A percentile compares a stretch with the other conserved stretches of the same genome.
phyloP scores from a whole-genome alignment of 2,113 vertebrate species.

The Neolamprologus modestus region DNA sequence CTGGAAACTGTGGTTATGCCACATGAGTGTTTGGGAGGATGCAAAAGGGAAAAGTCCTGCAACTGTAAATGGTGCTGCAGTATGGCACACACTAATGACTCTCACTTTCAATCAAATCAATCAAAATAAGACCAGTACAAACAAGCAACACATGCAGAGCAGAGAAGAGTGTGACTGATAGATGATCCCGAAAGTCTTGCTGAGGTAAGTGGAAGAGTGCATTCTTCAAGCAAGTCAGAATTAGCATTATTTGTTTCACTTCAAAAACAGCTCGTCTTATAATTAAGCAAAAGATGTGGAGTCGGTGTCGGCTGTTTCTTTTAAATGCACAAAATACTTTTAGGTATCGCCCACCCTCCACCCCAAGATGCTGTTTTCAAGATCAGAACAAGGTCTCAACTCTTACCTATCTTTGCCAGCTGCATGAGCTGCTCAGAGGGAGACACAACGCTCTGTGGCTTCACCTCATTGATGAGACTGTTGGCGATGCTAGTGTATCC shows the following conservation, averaged over 20 bases:
- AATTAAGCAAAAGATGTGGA: neutral
- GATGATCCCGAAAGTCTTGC: neutral
- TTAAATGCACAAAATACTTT: neutral
- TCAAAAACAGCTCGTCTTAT: neutral
- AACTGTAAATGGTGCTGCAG: neutral
- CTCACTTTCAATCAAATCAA: neutral
- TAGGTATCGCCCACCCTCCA: neutral
- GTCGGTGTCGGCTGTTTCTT: neutral
- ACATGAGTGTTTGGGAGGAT: neutral
- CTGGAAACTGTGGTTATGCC: neutral
- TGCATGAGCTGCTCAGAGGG: slow-evolving; percentile 97
- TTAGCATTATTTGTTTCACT: neutral
- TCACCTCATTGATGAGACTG: slow-evolving; percentile 90
- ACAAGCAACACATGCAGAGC: neutral
- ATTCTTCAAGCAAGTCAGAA: neutral
- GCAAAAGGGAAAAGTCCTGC: neutral
- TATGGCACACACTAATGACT: neutral
- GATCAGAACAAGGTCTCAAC: neutral
- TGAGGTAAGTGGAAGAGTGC: neutral
- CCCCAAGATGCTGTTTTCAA: neutral
- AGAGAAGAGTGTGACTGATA: neutral
- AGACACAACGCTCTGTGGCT: slow-evolving; percentile 87
- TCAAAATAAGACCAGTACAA: neutral
- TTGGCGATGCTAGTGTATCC: slow-evolving; percentile 95
- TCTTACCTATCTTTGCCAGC: slow-evolving; percentile 89